Percentiles rank a stretch among this genome's conserved stretches.
These are phyloP conservation scores for Penaeus japonicus DNA, from an alignment of 1,140 invertebrate genomes.

Conservation along the genomic window DNA sequence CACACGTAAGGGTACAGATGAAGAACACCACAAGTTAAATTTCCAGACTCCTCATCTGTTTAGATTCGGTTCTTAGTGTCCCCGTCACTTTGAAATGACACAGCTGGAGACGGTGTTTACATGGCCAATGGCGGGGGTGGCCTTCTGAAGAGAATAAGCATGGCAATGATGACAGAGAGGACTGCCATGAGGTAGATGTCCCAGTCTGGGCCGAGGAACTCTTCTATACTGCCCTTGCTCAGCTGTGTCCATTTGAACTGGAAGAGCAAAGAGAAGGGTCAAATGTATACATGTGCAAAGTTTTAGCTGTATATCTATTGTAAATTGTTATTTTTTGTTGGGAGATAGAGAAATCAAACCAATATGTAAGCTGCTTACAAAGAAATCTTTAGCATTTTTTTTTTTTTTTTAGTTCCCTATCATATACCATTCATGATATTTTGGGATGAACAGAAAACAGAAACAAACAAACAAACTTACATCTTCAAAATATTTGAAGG, in stretches of 20 bases:
- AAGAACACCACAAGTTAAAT: too few relatives aligned
- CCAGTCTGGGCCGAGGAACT: constrained; percentile 86
- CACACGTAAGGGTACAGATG: too few relatives aligned
- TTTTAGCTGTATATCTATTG: too few relatives aligned
- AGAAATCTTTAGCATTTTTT: constrained; percentile 22
- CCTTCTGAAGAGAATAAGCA: constrained; percentile 80
- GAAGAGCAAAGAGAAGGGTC: constrained; percentile 62
- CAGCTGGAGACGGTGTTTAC: not conserved
- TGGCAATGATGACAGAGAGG: constrained; percentile 80
- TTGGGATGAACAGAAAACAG: not conserved
- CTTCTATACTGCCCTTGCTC: constrained; percentile 73
- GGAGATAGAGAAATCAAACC: too few relatives aligned
- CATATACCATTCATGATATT: too few relatives aligned
- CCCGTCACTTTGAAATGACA: not conserved
- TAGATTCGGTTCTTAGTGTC: not conserved
- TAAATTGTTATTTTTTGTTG: too few relatives aligned
- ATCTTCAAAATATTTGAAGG: constrained; percentile 71
- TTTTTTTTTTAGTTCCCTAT: too few relatives aligned
- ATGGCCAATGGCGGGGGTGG: constrained; percentile 64
- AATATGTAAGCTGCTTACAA: too few relatives aligned
- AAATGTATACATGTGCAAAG: not conserved
- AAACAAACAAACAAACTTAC: constrained; percentile 64
- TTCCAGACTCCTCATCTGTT: not conserved
- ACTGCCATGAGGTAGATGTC: constrained; percentile 90
- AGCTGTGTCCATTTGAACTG: constrained; percentile 72